These are phyloP conservation scores for Sinocyclocheilus anophthalmus DNA, from an alignment of 2,113 vertebrate species.

Conservation along the genomic window DNA sequence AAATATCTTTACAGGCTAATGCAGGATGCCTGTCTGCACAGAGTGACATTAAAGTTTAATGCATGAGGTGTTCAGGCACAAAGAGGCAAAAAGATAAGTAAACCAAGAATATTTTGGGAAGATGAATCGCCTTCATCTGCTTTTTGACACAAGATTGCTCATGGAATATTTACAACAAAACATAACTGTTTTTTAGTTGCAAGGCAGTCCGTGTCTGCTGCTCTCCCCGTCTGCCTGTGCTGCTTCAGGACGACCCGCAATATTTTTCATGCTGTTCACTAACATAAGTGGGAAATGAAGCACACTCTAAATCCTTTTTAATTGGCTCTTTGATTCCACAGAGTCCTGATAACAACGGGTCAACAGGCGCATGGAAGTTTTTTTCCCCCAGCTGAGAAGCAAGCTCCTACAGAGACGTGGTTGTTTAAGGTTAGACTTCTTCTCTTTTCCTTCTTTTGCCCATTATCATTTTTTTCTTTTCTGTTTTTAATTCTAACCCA, in stretches of 20 bases:
- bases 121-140: background rate
- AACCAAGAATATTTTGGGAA: background rate
- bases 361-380: conserved; percentile 46
- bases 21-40: conserved; percentile 42
- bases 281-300: conserved; percentile 39
- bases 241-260: background rate
- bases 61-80: conserved; percentile 30
- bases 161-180: conserved; percentile 9
- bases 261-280: conserved; percentile 21
- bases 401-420: conserved; percentile 15
- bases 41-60: conserved; percentile 58
- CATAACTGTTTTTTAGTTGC: background rate
- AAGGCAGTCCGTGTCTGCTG: background rate
- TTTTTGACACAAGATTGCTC: background rate
- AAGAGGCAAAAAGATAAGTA: conserved; percentile 2
- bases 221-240: background rate
- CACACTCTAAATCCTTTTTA: conserved; percentile 53
- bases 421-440: conserved; percentile 36
- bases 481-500: conserved; percentile 9
- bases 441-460: conserved; percentile 9
- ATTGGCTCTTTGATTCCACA: conserved; percentile 54
- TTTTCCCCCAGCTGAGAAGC: conserved; percentile 32
- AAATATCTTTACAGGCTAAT: conserved; percentile 50
- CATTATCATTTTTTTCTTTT: conserved; percentile 21
- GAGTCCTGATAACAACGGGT: conserved; percentile 55